Conservation (phyloP, 2,797 vertebrate genomes). For the Adelosebastes latens region DNA sequence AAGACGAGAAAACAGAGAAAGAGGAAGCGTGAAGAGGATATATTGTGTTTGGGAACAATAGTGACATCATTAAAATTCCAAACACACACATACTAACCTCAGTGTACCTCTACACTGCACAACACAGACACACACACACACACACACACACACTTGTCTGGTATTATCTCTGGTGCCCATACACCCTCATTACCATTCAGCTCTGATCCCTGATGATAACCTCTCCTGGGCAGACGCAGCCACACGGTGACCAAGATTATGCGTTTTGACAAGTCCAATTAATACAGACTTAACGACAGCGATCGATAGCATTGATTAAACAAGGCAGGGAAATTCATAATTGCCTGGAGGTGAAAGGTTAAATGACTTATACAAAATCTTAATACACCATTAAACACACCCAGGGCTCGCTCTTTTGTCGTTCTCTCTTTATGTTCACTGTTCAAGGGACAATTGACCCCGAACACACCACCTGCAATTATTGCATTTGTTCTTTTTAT, state of each 20-base stretch:
- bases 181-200: slow-evolving; percentile 66
- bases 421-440: slow-evolving; percentile 3
- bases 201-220: slow-evolving; percentile 66
- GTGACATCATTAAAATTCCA: slow-evolving; percentile 54
- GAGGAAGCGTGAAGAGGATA: neutral
- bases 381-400: slow-evolving; percentile 37
- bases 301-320: slow-evolving; percentile 67
- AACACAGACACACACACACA: neutral
- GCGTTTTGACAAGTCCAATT: slow-evolving; percentile 65
- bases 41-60: slow-evolving; percentile 42
- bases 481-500: slow-evolving; percentile 30
- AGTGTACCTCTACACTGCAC: neutral
- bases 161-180: slow-evolving; percentile 58
- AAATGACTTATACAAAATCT: slow-evolving; percentile 54
- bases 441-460: slow-evolving; percentile 44
- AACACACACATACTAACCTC: slow-evolving; percentile 1
- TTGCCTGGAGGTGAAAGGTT: slow-evolving; percentile 67
- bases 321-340: slow-evolving; percentile 60
- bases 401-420: slow-evolving; percentile 11
- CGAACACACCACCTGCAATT: slow-evolving; percentile 28
- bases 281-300: slow-evolving; percentile 54
- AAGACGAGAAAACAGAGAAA: neutral
- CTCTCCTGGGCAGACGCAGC: slow-evolving; percentile 41
- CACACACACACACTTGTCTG: neutral
- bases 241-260: slow-evolving; percentile 44